Base-by-base conservation (phyloP, 2,113 vertebrate genomes). In the Neodontobutis hainanensis region DNA sequence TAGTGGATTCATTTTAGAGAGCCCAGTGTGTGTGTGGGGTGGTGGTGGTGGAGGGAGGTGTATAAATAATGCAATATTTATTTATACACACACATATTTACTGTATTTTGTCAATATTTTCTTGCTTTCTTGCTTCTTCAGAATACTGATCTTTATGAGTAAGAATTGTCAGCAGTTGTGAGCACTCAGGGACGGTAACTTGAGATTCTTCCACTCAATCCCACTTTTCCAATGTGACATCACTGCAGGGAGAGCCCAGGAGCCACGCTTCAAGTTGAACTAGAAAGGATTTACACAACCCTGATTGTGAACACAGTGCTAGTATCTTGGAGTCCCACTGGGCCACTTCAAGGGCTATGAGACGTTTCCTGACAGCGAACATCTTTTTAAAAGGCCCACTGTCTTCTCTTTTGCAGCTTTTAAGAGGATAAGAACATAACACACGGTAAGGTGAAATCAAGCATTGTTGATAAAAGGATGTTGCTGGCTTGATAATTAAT, bases 1-100 rank as follows among this genome's bases (percentile, higher is more conserved):
- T 70, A 66, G 36, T 66, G 1, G 65, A 82, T 82, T 68, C 62
- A 76, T 81, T 86, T 80, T n/a, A n/a, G n/a, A n/a, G n/a, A n/a
- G n/a, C n/a, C 69, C 19, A 27, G 19, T 27, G 19, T 2, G 19
- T n/a, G n/a, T n/a, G n/a, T n/a, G 19, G 19, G 19, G 19, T 27
- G 19, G 19, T 3, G 19, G 19, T 27, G 19, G 19, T 3, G 19
- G 19, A 27, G 19, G 19, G 19, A n/a, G 19, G 19, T 27, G 19
- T 27, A 27, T 27, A 27, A 27, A 27, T 1, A 27, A 27, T 27
- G 19, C 19, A 27, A 27, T 27, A 27, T 2, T 27, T 27, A 27
- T 27, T 27, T 27, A 27, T 27, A 27, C 19, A 27, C 19, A 27
- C 19, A 27, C 19, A 27, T 27, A 27, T 27, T 1, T 27, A 27